Base-by-base conservation (phyloP, 2,113 vertebrate species). In the Rynchops niger region DNA sequence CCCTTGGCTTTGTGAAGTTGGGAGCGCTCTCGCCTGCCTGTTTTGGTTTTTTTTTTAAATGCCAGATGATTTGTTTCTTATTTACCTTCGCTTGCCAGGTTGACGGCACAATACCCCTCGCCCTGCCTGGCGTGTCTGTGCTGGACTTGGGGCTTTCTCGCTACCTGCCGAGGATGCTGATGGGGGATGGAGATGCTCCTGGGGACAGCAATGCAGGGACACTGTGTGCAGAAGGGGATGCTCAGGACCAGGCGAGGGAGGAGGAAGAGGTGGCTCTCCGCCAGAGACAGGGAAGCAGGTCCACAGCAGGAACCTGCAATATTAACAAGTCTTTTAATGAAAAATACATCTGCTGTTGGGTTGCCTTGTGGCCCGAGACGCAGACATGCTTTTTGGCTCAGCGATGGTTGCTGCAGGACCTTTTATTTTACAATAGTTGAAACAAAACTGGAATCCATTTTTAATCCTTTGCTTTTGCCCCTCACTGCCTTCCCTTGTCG, bases 361-460 rank as follows among this genome's bases (percentile, higher is more conserved):
- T 15, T 50, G 81, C n/a, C 66, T 90, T 0, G 0, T 11, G 56
- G 81, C 77, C 83, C 0, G 0, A 79, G 77, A 50, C 2, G 8
- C 11, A 0, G 47, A 61, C 2, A 0, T n/a, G 77, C 86, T 63
- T 88, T 88, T 82, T 63, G 47, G 45, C 74, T 95, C 69, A 1
- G 14, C 14, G 4, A 19, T 15, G 63, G 80, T 50, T 95, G 91
- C 89, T 84, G 77, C 56, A 71, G 65, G 91, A 89, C 38, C 82
- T 95, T 91, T 94, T 89, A 55, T 90, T 90, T 83, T 95, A 84
- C 78, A 49, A 15, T 32, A 67, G 69, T 59, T 74, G 73, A 87
- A 95, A 93, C 93, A 96, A 89, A 95, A 85, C 58, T 77, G 63
- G 42, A 49, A 93, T 95, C 70, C 94, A 62, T 90, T 88, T 97